Percentiles rank a stretch among this genome's conserved stretches.
Evolutionary conservation across 2,113 vertebrate species (phyloP).

Genomic region (Emydura subglobosa): DNA sequence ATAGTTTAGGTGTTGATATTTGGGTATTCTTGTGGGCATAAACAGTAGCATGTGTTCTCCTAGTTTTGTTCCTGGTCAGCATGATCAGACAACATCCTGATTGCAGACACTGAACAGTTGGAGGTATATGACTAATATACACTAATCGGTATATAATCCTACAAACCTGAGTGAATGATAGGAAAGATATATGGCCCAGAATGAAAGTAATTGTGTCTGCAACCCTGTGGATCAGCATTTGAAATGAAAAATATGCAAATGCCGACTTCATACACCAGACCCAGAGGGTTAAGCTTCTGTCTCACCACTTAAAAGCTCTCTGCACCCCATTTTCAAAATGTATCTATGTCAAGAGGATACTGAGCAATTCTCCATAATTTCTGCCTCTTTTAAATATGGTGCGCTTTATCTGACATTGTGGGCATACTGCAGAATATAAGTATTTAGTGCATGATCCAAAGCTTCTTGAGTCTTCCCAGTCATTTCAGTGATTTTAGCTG

Average conservation of each 20-base stretch:
- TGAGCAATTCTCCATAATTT: constrained; percentile 34
- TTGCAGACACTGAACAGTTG: neutral
- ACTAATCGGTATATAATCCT: constrained; percentile 4
- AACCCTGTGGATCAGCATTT: neutral
- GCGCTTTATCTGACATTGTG: constrained; percentile 18
- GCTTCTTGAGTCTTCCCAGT: neutral
- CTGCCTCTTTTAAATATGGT: constrained; percentile 44
- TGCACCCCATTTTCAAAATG: constrained; percentile 31
- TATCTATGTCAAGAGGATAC: neutral
- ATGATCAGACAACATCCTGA: neutral
- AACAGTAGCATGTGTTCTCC: neutral
- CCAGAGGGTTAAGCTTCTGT: constrained; percentile 49
- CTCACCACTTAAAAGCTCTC: constrained; percentile 46
- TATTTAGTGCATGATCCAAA: constrained; percentile 3
- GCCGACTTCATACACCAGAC: neutral
- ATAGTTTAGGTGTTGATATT: neutral
- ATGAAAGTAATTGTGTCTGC: neutral
- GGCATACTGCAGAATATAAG: constrained; percentile 1
- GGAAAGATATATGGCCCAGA: neutral
- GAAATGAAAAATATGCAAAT: constrained; percentile 6
- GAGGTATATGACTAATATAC: neutral
- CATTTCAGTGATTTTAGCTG: constrained; percentile 42
- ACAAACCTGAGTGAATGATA: neutral
- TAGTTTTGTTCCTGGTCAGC: constrained; percentile 5
- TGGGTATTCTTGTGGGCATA: no score